These are phyloP conservation scores for Drosophila tripunctata DNA, from an alignment of 2,888 invertebrate species.

Conservation along the genomic window DNA sequence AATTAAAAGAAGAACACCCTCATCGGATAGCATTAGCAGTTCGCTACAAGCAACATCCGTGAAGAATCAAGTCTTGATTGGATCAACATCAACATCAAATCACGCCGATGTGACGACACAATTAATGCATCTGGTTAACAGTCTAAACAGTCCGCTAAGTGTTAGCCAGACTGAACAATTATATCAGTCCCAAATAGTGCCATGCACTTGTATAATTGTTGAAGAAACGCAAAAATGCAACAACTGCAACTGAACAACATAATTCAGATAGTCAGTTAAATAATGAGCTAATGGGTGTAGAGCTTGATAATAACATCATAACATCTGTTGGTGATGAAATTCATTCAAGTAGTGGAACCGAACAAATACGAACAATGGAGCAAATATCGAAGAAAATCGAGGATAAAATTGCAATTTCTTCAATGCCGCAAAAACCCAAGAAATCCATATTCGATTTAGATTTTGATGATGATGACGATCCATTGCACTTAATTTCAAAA, in stretches of 20 bases:
- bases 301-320: too few species aligned
- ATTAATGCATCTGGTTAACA: slow-evolving; percentile 58
- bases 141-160: slow-evolving; percentile 43
- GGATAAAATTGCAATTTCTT: slow-evolving; percentile 7
- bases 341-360: background rate
- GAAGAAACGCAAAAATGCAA: slow-evolving; percentile 49
- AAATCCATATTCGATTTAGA: slow-evolving; percentile 84
- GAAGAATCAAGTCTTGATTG: slow-evolving; percentile 16
- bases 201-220: slow-evolving; percentile 70
- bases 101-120: slow-evolving; percentile 54
- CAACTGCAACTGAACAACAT: background rate
- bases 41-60: slow-evolving; percentile 25
- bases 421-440: slow-evolving; percentile 67
- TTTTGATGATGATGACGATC: slow-evolving; percentile 83
- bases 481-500: slow-evolving; percentile 74
- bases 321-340: slow-evolving; percentile 21
- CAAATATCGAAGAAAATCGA: background rate
- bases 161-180: slow-evolving; percentile 49
- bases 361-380: slow-evolving; percentile 12
- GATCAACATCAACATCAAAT: background rate
- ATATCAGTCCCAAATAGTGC: slow-evolving; percentile 60
- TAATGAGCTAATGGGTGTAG: background rate
- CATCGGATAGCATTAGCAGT: slow-evolving; percentile 72
- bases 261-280: background rate
- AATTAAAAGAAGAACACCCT: slow-evolving; percentile 44